phyloP scores from a whole-genome alignment of 2,113 vertebrate genomes.

The Piprites chloris region DNA sequence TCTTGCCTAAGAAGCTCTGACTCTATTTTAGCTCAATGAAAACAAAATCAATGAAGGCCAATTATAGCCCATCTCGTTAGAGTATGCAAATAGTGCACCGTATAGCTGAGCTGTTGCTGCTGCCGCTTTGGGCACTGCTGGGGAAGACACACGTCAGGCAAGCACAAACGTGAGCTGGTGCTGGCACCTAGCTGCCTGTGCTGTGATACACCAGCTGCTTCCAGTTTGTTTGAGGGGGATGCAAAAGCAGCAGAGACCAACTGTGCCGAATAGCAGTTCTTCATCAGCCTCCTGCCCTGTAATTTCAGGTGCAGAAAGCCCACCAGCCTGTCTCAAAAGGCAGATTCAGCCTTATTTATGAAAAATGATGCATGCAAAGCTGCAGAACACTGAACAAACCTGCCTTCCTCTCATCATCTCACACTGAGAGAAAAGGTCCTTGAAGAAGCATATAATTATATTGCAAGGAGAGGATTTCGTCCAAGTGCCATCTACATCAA shows the following conservation, averaged over 20 bases:
- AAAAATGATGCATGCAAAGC: rapidly evolving
- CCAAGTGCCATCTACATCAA: not conserved
- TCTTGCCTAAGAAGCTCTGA: conserved; percentile 84
- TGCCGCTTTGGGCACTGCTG: not conserved
- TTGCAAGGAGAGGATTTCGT: not conserved
- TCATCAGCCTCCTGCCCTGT: not conserved
- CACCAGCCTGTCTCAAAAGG: not conserved
- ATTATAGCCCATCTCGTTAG: conserved; percentile 90
- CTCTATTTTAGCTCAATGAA: conserved; percentile 96
- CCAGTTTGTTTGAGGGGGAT: not conserved
- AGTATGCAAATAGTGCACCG: conserved; percentile 81
- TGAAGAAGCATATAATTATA: not conserved
- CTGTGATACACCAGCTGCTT: not conserved
- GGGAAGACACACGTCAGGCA: not conserved
- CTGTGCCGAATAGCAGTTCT: not conserved
- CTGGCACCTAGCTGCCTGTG: conserved; percentile 73
- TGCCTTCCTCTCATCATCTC: not conserved
- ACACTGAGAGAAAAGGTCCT: not conserved
- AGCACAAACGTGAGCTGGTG: conserved; percentile 40
- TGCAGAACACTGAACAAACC: not conserved
- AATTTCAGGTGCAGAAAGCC: not conserved
- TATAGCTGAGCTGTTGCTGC: conserved; percentile 32
- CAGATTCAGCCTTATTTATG: not conserved
- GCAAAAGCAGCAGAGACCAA: not conserved
- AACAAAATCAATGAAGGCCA: conserved; percentile 91